Conservation (phyloP, 1,140 invertebrate species). For the Scaptomyza montana region DNA sequence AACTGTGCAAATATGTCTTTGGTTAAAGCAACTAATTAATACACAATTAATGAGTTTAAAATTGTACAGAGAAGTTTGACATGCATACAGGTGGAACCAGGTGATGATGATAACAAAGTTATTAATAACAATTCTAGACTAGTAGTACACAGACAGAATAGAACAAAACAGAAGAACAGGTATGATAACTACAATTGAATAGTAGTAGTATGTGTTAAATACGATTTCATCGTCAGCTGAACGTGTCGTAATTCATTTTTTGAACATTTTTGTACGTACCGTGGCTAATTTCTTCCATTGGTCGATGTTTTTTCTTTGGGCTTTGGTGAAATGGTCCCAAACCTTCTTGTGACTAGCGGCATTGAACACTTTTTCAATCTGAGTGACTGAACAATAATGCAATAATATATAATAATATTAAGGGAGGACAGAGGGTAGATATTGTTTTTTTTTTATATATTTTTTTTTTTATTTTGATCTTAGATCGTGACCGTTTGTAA, state of each 20-base stretch:
- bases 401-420: slow-evolving; percentile 84
- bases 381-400: slow-evolving; percentile 91
- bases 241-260: slow-evolving; percentile 62
- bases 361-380: slow-evolving; percentile 98
- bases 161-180: slow-evolving; percentile 5
- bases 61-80: slow-evolving; percentile 8
- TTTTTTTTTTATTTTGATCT: slow-evolving; percentile 57
- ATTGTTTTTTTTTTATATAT: slow-evolving; percentile 53
- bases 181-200: slow-evolving; percentile 28
- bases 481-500: slow-evolving; percentile 39
- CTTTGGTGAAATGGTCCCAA: slow-evolving; percentile 99
- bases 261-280: slow-evolving; percentile 90
- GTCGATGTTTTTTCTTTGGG: slow-evolving; percentile 98
- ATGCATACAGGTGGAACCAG: slow-evolving; percentile 44
- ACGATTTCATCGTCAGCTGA: slow-evolving; percentile 34
- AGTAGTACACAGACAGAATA: slow-evolving; percentile 9
- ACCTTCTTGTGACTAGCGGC: slow-evolving; percentile 98
- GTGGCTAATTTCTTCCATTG: slow-evolving; percentile 98
- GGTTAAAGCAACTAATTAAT: slow-evolving; percentile 29
- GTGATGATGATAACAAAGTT: slow-evolving; percentile 13
- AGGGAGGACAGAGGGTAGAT: slow-evolving; percentile 80
- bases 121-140: slow-evolving; percentile 32
- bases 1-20: too few species aligned
- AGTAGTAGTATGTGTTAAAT: slow-evolving; percentile 24
- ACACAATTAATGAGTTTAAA: slow-evolving; percentile 38